Percentiles rank a stretch among this genome's conserved stretches.
These are phyloP conservation scores for Oceanites oceanicus DNA, from an alignment of 2,113 vertebrate species.

Conservation along the genomic window DNA sequence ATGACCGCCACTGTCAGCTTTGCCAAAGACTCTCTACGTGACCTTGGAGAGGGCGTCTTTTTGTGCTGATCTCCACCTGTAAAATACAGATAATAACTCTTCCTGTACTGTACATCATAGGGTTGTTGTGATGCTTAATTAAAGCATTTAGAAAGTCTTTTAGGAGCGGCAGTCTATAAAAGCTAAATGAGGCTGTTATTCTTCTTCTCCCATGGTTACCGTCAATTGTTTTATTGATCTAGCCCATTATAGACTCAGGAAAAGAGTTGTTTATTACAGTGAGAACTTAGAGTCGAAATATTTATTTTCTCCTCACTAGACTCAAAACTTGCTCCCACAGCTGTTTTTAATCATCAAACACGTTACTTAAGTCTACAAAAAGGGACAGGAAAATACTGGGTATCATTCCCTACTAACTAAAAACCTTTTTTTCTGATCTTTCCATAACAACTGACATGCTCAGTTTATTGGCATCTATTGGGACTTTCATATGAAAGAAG, in stretches of 20 bases:
- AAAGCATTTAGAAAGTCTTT: slow-evolving; percentile 34
- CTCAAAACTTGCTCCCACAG: not conserved
- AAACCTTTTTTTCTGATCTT: not conserved
- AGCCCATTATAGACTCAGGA: slow-evolving; percentile 15
- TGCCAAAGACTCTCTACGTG: not conserved
- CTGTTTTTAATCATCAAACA: not conserved
- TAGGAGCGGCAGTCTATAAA: slow-evolving; percentile 14
- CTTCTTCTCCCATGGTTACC: slow-evolving; percentile 26
- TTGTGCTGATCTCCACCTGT: not conserved
- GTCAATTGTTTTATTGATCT: slow-evolving; percentile 56
- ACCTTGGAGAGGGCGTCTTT: not conserved
- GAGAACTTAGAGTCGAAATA: not conserved
- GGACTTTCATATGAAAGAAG: not conserved
- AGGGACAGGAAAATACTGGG: not conserved
- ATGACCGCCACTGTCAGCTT: not conserved
- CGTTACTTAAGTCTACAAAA: not conserved
- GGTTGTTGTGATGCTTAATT: slow-evolving; percentile 47
- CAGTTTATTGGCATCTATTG: not conserved
- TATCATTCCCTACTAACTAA: not conserved
- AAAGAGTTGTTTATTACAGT: slow-evolving; percentile 19
- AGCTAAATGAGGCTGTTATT: slow-evolving; percentile 17
- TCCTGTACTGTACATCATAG: not conserved
- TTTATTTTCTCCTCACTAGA: not conserved
- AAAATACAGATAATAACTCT: not conserved
- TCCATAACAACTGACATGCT: not conserved